Base-by-base conservation (phyloP, 2,113 vertebrate species). In the Stercorarius parasiticus region DNA sequence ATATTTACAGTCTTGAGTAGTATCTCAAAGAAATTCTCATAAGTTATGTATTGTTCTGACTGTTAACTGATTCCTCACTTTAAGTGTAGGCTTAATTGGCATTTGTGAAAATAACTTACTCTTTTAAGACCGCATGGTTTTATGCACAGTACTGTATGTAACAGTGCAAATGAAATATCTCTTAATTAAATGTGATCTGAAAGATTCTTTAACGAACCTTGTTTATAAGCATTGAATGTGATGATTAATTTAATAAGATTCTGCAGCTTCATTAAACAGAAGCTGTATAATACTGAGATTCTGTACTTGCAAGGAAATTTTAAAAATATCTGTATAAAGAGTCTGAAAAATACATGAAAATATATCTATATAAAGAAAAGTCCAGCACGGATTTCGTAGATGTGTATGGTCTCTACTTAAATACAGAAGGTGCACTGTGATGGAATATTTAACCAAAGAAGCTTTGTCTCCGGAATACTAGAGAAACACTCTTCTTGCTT, bases 381-480 rank as follows among this genome's bases (percentile, higher is more conserved):
- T 50, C 2, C 6, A 64, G 0, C 1, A 1, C 5, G 36, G 45
- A 9, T 74, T n/a, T 34, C 2, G 0, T 55, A 42, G 55, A 4
- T 59, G 26, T 81, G 14, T 67, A 2, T 72, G 26, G 10, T 59
- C 14, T 79, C 9, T 71, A 19, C 30, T 71, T 64, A 65, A 52
- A 69, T 29, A 45, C 11, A 22, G 56, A 82, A 74, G 12, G 74
- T 81, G 25, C 3, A 29, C 19, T 67, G 1, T 49, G 17, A 22
- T 38, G 40, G 38, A 53, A 16, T 69, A 67, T 59, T 79, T 90
- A 82, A 59, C 2, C 0, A 58, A 50, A 74, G 27, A 42, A 91
- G 9, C 10, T 27, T 53, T 55, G 13, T 85, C 26, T 81, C 61
- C 16, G 82, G 38, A 66, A 11, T 78, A 58, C 7, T 64, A 61